A percentile compares a stretch with the other conserved stretches of the same genome.
Conservation (phyloP, 2,888 invertebrate genomes). For the Rotaria macrura region DNA sequence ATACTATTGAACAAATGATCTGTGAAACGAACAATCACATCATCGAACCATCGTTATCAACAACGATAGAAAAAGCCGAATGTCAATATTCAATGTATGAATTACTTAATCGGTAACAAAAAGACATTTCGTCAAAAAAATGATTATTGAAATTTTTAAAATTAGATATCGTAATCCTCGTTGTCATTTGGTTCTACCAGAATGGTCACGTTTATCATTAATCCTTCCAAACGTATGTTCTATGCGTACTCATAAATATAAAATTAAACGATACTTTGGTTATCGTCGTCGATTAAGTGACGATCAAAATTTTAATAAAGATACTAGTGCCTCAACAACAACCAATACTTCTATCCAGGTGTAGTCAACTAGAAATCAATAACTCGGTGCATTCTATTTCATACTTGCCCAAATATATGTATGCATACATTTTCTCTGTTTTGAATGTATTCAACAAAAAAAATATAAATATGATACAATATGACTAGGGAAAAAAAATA, state of each 20-base stretch:
- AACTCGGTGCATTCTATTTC: too few species aligned
- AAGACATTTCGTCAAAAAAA: too few species aligned
- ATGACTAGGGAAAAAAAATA: neutral
- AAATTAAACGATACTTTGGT: slow-evolving; percentile 16
- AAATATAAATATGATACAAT: neutral
- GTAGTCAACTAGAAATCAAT: neutral
- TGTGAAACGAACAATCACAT: too few species aligned
- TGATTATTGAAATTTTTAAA: neutral
- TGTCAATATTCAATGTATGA: slow-evolving; percentile 17
- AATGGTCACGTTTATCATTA: slow-evolving; percentile 12
- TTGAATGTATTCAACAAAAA: neutral
- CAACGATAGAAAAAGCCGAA: neutral
- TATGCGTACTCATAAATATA: neutral
- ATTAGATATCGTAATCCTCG: neutral
- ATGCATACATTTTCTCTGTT: neutral
- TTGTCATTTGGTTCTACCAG: slow-evolving; percentile 9
- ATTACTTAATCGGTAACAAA: neutral
- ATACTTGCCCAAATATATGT: neutral
- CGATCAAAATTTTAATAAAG: neutral
- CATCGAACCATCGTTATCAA: neutral
- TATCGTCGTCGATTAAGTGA: slow-evolving; percentile 18
- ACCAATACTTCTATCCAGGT: neutral
- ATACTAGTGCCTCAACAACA: neutral
- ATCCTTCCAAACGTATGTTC: neutral
- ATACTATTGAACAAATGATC: neutral